Percentiles rank a stretch among this genome's conserved stretches.
These are phyloP conservation scores for Calephelis nemesis DNA, from an alignment of 1,140 invertebrate species.

Conservation along the genomic window DNA sequence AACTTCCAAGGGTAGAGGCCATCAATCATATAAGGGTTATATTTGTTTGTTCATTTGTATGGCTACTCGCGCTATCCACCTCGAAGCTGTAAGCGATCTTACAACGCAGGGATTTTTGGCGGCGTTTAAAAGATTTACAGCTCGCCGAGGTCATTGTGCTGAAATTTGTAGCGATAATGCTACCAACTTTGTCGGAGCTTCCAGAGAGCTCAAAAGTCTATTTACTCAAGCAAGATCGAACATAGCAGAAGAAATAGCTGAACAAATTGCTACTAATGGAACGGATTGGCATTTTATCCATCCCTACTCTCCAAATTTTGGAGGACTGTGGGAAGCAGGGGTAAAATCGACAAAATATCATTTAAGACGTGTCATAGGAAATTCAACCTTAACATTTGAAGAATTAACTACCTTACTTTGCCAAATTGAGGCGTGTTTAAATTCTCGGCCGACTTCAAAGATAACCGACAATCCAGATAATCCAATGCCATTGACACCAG, in stretches of 20 bases:
- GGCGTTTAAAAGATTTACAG: not conserved
- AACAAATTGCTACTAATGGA: not conserved
- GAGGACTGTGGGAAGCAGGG: not conserved
- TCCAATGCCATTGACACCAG: conserved; percentile 22
- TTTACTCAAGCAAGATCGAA: not conserved
- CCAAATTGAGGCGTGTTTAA: conserved; percentile 3
- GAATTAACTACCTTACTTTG: not conserved
- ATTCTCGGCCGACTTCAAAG: not conserved
- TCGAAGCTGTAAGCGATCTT: not conserved
- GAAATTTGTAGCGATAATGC: conserved; percentile 15
- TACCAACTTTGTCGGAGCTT: conserved; percentile 12
- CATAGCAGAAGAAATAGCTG: not conserved
- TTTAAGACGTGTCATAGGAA: not conserved
- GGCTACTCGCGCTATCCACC: conserved; percentile 1
- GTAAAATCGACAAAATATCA: not conserved
- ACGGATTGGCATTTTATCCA: conserved; percentile 1
- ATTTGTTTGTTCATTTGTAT: conserved; percentile 18
- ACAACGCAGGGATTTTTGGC: not conserved
- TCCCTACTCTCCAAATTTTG: not conserved
- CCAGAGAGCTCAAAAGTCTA: not conserved
- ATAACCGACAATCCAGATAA: conserved; percentile 6
- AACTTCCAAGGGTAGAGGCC: conserved; percentile 1
- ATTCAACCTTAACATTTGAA: not conserved
- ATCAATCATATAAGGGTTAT: not conserved
- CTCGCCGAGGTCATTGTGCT: not conserved